Evolutionary conservation across 2,888 invertebrate species (phyloP), one percentile per base, ranked within the genome.

Genomic region (Tetrapedia diversipes): DNA sequence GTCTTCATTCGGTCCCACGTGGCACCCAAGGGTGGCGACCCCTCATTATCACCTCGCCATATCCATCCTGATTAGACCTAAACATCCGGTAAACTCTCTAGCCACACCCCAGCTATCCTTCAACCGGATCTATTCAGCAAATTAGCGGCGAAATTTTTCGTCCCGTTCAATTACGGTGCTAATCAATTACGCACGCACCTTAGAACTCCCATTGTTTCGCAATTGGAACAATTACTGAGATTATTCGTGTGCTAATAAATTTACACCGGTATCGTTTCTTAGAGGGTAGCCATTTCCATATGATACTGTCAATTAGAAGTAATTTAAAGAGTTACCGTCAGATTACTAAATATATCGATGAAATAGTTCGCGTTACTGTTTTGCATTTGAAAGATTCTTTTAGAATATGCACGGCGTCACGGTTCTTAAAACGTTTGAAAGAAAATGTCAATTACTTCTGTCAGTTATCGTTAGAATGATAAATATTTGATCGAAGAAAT

Each of bases 1-100:
- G 86, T 88, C 88, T 88, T 88, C 88, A 88, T 88, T 88, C 85
- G 80, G 79, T 77, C 78, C 79, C 80, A 80, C 75, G 81, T 83
- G 79, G 81, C 84, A 85, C 74, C 77, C 74, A 74, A 68, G 85
- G 85, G 85, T 83, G 85, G 85, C 78, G 85, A 83, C 84, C 84
- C 80, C 84, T 87, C 82, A 88, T 88, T 87, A 87, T 87, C 86
- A 86, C 83, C 84, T 85, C 70, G 79, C 82, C 85, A 85, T 86
- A 89, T 89, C 87, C 87, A 89, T 89, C 87, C 87, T 89, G 87
- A 87, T 89, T 89, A 89, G 85, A 85, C 80, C 84, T 86, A 82
- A 88, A 82, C 81, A 81, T 80, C 83, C 80, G 72, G 83, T 82
- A 80, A 85, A 82, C 86, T 82, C 84, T 72, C 78, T 54, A 77